Evolutionary conservation across 1,140 invertebrate genomes (phyloP).

Genomic region (Dendroctonus ponderosae): DNA sequence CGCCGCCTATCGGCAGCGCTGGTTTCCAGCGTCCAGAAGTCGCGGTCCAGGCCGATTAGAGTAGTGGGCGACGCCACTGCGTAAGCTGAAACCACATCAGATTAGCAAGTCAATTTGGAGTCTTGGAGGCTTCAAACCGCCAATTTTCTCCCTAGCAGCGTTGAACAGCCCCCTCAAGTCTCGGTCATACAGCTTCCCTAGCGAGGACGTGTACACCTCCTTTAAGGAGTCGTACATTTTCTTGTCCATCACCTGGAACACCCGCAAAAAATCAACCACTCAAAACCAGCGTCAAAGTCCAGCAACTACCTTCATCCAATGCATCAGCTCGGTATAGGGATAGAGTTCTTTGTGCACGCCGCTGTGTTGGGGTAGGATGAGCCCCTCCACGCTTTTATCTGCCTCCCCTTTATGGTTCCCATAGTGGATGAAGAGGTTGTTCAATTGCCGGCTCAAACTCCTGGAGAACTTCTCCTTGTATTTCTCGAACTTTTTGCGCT

Average conservation of each 20-base stretch:
- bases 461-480: constrained; percentile 81
- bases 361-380: constrained; percentile 73
- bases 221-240: constrained; percentile 77
- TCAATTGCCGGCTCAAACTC: constrained; percentile 80
- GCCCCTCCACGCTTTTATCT: constrained; percentile 54
- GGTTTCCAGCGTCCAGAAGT: constrained; percentile 57
- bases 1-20: constrained; percentile 58
- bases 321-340: constrained; percentile 86
- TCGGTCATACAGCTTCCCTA: constrained; percentile 82
- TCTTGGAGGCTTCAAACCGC: constrained; percentile 20
- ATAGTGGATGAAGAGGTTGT: constrained; percentile 91
- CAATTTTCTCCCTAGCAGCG: constrained; percentile 44
- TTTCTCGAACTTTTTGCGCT: constrained; percentile 81
- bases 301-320: constrained; percentile 62
- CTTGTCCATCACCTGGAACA: constrained; percentile 70
- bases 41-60: constrained; percentile 62
- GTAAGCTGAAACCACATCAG: constrained; percentile 19
- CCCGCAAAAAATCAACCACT: not conserved
- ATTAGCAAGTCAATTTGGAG: too few relatives aligned
- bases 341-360: constrained; percentile 79
- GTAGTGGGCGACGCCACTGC: constrained; percentile 46
- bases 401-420: constrained; percentile 60
- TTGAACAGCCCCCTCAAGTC: constrained; percentile 60
- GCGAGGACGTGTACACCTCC: constrained; percentile 74
- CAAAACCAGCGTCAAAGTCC: not conserved